phyloP scores from a whole-genome alignment of 2,888 invertebrate species.

The Plebejus melissa region DNA sequence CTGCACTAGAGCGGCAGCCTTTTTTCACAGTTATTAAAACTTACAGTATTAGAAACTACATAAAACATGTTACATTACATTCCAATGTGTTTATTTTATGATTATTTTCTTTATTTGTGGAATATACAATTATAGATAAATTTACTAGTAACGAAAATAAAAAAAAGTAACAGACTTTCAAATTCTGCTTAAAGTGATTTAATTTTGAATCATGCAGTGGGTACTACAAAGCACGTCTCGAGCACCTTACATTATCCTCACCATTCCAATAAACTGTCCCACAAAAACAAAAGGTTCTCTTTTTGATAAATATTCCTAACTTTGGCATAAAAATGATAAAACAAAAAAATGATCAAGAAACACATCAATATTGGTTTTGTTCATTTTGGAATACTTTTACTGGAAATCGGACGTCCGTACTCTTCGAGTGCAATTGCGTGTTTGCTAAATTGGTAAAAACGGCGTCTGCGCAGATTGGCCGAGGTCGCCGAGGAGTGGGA shows the following conservation, averaged over 20 bases:
- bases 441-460: constrained; percentile 35
- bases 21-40: not conserved
- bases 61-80: not conserved
- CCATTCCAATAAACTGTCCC: too few species aligned
- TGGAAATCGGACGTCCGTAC: not conserved
- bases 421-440: not conserved
- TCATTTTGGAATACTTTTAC: not conserved
- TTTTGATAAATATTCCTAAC: not conserved
- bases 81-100: not conserved
- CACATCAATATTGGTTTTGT: not conserved
- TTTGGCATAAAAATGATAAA: not conserved
- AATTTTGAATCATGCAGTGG: too few species aligned
- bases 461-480: constrained; percentile 67
- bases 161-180: too few species aligned
- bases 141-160: too few species aligned
- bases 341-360: not conserved
- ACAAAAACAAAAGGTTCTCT: not conserved
- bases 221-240: too few species aligned
- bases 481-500: constrained; percentile 73
- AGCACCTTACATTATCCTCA: too few species aligned
- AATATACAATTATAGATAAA: too few species aligned
- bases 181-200: too few species aligned
- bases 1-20: not conserved
- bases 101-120: not conserved
- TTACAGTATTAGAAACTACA: not conserved